Percentiles rank a stretch among this genome's conserved stretches.
Evolutionary conservation across 2,797 vertebrate species (phyloP).

Genomic region (Hephaestus fuliginosus): DNA sequence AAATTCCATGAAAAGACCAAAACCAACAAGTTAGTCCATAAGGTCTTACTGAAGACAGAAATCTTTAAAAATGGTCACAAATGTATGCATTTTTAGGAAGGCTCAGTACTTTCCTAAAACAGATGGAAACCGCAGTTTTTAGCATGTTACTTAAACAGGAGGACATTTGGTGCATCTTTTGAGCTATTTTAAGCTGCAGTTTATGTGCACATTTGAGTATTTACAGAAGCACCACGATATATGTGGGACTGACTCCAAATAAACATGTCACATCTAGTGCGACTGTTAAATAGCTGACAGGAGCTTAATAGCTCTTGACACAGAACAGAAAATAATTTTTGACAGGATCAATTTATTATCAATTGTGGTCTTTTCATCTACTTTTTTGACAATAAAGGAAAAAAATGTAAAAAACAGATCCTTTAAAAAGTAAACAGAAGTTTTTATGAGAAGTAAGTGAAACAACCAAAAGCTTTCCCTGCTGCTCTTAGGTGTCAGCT

Average conservation of each 20-base stretch:
- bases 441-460: slow-evolving; percentile 24
- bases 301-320: no score
- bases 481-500: slow-evolving; percentile 3
- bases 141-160: neutral
- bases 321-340: neutral
- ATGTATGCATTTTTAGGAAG: no score
- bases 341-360: neutral
- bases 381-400: neutral
- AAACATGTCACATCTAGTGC: no score
- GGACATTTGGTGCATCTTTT: neutral
- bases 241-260: neutral
- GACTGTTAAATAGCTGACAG: no score
- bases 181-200: no score
- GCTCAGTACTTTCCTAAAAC: neutral
- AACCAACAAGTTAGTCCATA: no score
- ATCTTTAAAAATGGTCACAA: no score
- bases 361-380: neutral
- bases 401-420: neutral
- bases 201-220: neutral
- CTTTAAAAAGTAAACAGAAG: neutral
- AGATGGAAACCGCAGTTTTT: neutral
- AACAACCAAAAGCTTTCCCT: slow-evolving; percentile 10
- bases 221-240: neutral
- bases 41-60: no score
- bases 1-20: no score